A percentile compares a stretch with the other conserved stretches of the same genome.
Evolutionary conservation across 2,797 vertebrate species (phyloP).

Genomic region (Chloroceryle inda): DNA sequence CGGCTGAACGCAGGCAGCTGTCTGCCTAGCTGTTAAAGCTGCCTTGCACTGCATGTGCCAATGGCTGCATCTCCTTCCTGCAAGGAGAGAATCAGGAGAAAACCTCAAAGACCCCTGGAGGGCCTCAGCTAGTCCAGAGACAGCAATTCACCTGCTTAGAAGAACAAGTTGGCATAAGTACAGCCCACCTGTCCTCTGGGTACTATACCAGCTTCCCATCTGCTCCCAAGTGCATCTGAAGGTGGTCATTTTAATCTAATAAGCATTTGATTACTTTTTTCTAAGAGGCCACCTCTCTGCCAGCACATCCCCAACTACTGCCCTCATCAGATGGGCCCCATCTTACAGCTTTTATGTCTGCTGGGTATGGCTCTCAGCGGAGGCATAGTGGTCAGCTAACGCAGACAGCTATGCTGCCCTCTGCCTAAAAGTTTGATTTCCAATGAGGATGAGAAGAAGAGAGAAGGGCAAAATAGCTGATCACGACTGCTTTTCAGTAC

Average conservation of each 20-base stretch:
- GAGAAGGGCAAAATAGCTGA: not conserved
- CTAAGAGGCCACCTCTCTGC: not conserved
- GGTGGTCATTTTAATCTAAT: constrained; percentile 32
- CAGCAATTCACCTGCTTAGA: constrained; percentile 31
- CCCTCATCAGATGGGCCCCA: not conserved
- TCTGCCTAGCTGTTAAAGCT: constrained; percentile 16
- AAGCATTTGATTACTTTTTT: not conserved
- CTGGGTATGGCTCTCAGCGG: not conserved
- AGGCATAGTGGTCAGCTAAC: not conserved
- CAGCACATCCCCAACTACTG: not conserved
- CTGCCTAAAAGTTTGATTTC: not conserved
- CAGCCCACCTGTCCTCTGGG: constrained; percentile 58
- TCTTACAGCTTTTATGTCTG: not conserved
- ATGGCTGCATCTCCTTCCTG: not conserved
- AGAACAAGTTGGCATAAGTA: constrained; percentile 24
- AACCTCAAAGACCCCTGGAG: not conserved
- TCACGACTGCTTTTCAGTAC: not conserved
- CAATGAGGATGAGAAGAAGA: not conserved
- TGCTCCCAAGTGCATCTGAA: constrained; percentile 71
- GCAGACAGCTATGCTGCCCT: not conserved
- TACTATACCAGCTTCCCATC: constrained; percentile 52
- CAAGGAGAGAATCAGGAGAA: not conserved
- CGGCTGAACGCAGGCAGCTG: constrained; percentile 22
- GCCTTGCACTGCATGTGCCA: not conserved
- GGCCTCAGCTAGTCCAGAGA: not conserved